Base-by-base conservation (phyloP, 2,888 invertebrate genomes). In the Drosophila rellima region DNA sequence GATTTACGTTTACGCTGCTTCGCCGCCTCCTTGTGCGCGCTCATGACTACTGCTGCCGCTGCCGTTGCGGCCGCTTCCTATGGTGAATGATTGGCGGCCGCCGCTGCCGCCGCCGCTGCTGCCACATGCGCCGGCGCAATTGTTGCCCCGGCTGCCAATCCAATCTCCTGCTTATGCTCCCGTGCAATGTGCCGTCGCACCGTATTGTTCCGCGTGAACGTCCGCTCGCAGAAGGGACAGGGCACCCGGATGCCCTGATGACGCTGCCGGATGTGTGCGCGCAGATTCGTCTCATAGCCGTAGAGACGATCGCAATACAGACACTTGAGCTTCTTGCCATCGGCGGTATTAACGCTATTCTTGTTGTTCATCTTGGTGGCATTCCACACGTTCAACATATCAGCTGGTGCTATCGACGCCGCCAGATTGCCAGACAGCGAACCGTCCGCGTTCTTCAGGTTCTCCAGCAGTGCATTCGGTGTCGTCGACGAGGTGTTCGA, bases 221-320 rank as follows among this genome's bases (percentile, higher is more conserved):
- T 97, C 89, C 97, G 95, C 90, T 96, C 94, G 93, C 97, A 97
- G 93, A 96, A 97, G 68, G 97, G 97, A 93, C 97, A 97, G 61
- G 97, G 97, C 91, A 97, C 97, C 59, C 97, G 95, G 90, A 97
- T 97, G 86, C 97, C 97, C 93, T 97, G 97, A 93, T 97, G 97
- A 92, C 97, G 95, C 92, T 97, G 97, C 61, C 97, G 94, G 91
- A 97, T 97, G 93, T 97, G 97, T 78, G 97, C 97, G 82, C 97
- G 95, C 92, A 97, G 93, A 93, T 97, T 97, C 91, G 97, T 97
- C 94, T 97, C 97, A 93, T 97, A 97, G 77, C 97, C 97, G 93
- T 97, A 97, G 71, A 97, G 94, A 91, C 97, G 95, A 93, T 97
- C 97, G 94, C 97, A 97, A 93, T 96, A 97, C 90, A 97, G 96